Percentiles rank a stretch among this genome's conserved stretches.
Evolutionary conservation across 2,888 invertebrate genomes (phyloP).

Genomic region (Neoascia interrupta): DNA sequence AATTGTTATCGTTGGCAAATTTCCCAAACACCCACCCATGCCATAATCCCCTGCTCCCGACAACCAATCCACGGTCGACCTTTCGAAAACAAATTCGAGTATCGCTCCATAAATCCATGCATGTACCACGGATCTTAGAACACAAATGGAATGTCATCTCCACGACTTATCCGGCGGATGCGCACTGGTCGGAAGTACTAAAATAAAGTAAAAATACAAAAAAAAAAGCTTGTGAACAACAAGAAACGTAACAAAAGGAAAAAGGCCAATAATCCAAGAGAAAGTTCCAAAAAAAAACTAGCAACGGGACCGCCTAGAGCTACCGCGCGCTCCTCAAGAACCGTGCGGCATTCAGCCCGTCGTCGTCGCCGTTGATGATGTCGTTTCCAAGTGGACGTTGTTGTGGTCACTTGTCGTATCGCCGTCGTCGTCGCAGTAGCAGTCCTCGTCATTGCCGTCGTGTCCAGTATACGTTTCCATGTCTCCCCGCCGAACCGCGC

Average conservation of each 20-base stretch:
- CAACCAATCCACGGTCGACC: neutral
- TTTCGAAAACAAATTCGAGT: conserved; percentile 37
- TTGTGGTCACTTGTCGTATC: conserved; percentile 52
- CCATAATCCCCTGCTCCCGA: neutral
- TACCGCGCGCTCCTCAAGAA: conserved; percentile 27
- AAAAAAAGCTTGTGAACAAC: conserved; percentile 22
- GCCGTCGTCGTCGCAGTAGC: conserved; percentile 29
- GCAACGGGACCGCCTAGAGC: conserved; percentile 37
- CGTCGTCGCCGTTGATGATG: conserved; percentile 51
- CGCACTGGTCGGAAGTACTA: conserved; percentile 64
- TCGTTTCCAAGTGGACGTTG: conserved; percentile 59
- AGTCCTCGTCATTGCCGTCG: conserved; percentile 20
- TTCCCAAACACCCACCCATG: conserved; percentile 37
- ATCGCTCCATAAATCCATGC: conserved; percentile 31
- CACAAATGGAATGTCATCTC: conserved; percentile 59
- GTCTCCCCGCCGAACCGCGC: conserved; percentile 21
- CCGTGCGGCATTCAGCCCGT: conserved; percentile 30
- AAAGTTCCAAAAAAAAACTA: conserved; percentile 49
- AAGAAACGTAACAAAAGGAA: conserved; percentile 16
- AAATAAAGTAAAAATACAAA: conserved; percentile 29
- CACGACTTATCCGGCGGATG: conserved; percentile 66
- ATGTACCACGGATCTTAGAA: conserved; percentile 47
- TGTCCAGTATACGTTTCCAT: conserved; percentile 52
- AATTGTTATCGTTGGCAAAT: conserved; percentile 62
- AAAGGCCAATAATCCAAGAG: conserved; percentile 36